Evolutionary conservation across 2,113 vertebrate species (phyloP).

Genomic region (Brienomyrus brachyistius): DNA sequence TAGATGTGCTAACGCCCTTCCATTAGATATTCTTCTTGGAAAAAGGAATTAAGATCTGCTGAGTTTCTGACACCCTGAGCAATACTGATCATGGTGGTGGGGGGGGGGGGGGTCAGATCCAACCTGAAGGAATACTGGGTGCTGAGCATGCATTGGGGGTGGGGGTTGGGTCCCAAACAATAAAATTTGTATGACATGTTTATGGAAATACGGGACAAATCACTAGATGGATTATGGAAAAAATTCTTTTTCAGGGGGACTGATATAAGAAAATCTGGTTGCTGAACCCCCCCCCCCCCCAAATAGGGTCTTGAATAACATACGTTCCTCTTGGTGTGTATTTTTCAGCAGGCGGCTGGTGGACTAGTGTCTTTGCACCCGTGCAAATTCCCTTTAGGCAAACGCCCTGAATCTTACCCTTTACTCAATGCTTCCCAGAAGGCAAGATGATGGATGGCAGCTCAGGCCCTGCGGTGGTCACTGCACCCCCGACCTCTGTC

Average conservation of each 20-base stretch:
- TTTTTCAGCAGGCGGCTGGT: background rate
- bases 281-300: background rate
- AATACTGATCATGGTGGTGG: too few species aligned
- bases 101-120: background rate
- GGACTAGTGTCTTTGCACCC: background rate
- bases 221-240: background rate
- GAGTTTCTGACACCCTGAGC: background rate
- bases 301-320: background rate
- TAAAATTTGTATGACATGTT: background rate
- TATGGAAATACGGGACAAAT: background rate
- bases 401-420: background rate
- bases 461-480: constrained; percentile 86
- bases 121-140: background rate
- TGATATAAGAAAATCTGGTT: background rate
- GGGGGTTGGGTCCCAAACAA: background rate
- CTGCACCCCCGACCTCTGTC: constrained; percentile 83
- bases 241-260: background rate
- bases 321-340: background rate
- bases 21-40: background rate
- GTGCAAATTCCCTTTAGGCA: background rate
- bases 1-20: background rate
- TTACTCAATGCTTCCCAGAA: background rate
- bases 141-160: background rate
- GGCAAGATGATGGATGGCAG: constrained; percentile 87
- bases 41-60: background rate